phyloP scores from a whole-genome alignment of 2,797 vertebrate species.

The Haliaeetus albicilla region DNA sequence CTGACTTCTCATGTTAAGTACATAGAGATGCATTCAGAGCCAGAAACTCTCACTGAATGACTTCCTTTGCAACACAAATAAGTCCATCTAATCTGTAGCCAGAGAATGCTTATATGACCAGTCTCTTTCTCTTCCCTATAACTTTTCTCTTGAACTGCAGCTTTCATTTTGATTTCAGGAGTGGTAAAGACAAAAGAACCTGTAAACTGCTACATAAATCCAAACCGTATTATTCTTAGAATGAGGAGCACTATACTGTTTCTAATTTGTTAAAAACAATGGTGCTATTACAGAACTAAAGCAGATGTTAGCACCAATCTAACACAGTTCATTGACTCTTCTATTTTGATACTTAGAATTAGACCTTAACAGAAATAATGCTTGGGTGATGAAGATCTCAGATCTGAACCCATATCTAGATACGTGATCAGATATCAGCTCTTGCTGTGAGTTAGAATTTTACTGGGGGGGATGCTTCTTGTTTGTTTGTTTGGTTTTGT shows the following conservation, averaged over 20 bases:
- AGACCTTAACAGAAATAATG: not conserved
- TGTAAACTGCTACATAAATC: not conserved
- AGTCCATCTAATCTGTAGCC: not conserved
- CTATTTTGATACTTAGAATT: not conserved
- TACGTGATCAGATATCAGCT: not conserved
- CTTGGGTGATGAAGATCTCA: not conserved
- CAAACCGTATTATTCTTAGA: not conserved
- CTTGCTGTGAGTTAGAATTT: not conserved
- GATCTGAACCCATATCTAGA: not conserved
- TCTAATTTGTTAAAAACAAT: not conserved
- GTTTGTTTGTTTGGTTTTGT: not conserved
- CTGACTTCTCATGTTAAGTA: not conserved
- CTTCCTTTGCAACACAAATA: not conserved
- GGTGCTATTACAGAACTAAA: not conserved
- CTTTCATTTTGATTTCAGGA: not conserved
- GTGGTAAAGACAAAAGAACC: not conserved
- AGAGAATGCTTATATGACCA: not conserved
- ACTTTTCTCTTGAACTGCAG: not conserved
- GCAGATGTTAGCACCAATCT: not conserved
- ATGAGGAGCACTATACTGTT: not conserved
- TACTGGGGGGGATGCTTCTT: fast-evolving
- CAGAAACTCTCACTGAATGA: not conserved
- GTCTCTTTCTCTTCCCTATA: not conserved
- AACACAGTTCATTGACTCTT: not conserved
- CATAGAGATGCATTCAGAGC: not conserved